Percentiles rank a stretch among this genome's conserved stretches.
phyloP scores from a whole-genome alignment of 2,113 vertebrate genomes.

The Castor canadensis region DNA sequence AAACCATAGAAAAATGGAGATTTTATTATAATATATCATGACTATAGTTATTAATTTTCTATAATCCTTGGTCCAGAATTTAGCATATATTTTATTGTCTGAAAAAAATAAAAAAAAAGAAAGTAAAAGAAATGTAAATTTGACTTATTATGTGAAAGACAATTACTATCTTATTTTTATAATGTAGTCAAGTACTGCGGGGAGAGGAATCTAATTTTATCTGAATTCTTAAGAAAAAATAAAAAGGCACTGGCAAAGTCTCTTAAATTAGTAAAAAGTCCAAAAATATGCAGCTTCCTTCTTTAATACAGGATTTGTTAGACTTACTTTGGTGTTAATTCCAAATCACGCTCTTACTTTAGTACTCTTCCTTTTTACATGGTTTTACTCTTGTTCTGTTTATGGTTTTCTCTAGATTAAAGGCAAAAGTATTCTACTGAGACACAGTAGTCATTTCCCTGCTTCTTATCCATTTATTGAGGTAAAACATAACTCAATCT shows the following conservation, averaged over 20 bases:
- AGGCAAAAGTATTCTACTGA: not conserved
- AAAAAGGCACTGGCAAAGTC: not conserved
- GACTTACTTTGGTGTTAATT: not conserved
- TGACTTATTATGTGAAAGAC: not conserved
- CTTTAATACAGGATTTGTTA: not conserved
- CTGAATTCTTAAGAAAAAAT: slow-evolving; percentile 37
- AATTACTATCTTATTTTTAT: slow-evolving; percentile 22
- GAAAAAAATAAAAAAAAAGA: not conserved
- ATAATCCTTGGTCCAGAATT: not conserved
- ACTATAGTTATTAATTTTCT: not conserved
- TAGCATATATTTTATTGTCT: not conserved
- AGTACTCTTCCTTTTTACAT: not conserved
- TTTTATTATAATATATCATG: not conserved
- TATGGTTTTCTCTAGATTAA: not conserved
- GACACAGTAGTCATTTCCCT: not conserved
- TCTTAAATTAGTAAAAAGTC: slow-evolving; percentile 52
- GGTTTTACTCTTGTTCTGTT: not conserved
- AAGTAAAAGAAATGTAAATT: slow-evolving; percentile 10
- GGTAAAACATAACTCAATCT: not conserved
- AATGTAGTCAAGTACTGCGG: slow-evolving; percentile 35
- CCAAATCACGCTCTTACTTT: not conserved
- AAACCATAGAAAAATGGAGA: not conserved
- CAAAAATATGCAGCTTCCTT: not conserved
- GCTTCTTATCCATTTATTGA: not conserved
- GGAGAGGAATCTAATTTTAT: slow-evolving; percentile 59